phyloP scores from a whole-genome alignment of 2,113 vertebrate genomes.

The Benitochromis conjunctus region DNA sequence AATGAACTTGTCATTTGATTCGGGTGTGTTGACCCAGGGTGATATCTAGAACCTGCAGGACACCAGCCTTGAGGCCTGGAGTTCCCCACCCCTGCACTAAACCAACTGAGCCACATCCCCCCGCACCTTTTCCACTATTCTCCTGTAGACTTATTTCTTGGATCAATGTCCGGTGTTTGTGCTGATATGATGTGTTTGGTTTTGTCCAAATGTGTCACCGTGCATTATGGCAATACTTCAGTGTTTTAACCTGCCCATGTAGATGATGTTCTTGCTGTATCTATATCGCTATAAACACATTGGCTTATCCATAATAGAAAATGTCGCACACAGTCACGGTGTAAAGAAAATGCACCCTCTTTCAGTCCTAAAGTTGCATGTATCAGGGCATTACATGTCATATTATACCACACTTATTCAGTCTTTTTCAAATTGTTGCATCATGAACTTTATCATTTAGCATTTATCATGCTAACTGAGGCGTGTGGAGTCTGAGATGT shows the following conservation, averaged over 20 bases:
- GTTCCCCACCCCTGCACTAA: not conserved
- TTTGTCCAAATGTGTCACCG: not conserved
- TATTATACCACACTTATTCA: not conserved
- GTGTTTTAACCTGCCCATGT: not conserved
- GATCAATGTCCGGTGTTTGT: not conserved
- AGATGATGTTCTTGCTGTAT: not conserved
- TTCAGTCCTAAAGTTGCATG: not conserved
- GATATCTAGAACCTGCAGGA: not conserved
- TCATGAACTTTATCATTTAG: too few species aligned
- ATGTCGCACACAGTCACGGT: not conserved
- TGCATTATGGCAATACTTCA: not conserved
- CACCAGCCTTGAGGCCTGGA: not conserved
- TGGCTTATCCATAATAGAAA: not conserved
- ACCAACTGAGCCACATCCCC: not conserved
- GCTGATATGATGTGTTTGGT: not conserved
- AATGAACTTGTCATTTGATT: not conserved
- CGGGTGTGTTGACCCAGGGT: not conserved
- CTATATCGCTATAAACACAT: not conserved
- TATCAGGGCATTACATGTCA: fast-evolving
- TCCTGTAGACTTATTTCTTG: not conserved
- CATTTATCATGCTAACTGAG: too few species aligned
- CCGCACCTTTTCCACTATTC: not conserved
- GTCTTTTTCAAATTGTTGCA: too few species aligned
- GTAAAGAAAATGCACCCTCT: not conserved
- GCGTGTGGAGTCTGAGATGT: too few species aligned